These are phyloP conservation scores for Morus bassanus DNA, from an alignment of 2,797 vertebrate genomes.

Conservation along the genomic window DNA sequence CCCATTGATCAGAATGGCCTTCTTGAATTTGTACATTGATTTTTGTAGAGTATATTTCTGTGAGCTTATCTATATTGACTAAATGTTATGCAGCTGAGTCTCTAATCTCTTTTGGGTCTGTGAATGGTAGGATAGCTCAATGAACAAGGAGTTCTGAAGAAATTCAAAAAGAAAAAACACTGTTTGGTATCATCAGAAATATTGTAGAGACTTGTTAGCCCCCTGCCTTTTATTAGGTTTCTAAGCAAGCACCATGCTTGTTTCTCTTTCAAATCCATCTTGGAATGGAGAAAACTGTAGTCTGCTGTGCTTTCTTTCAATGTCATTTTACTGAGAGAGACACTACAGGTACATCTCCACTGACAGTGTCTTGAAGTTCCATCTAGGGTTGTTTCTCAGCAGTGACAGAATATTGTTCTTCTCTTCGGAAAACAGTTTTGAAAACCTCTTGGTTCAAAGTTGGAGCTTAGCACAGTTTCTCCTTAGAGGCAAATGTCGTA, in stretches of 20 bases:
- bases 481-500: neutral
- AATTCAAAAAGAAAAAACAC: neutral
- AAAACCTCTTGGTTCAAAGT: neutral
- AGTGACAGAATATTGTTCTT: neutral
- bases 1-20: neutral
- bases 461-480: neutral
- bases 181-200: neutral
- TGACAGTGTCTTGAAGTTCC: neutral
- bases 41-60: constrained; percentile 32
- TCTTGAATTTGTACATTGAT: constrained; percentile 19
- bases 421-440: neutral
- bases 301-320: neutral
- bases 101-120: neutral
- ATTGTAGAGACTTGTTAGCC: neutral
- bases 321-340: neutral
- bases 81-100: neutral
- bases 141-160: neutral
- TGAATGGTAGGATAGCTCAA: neutral
- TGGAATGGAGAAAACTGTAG: neutral
- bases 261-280: neutral
- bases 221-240: neutral
- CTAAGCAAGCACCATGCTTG: neutral
- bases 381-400: neutral
- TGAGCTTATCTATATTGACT: constrained; percentile 31
- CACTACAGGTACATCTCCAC: neutral